A percentile compares a stretch with the other conserved stretches of the same genome.
phyloP scores from a whole-genome alignment of 2,888 invertebrate genomes.

The Trachelus tabidus region DNA sequence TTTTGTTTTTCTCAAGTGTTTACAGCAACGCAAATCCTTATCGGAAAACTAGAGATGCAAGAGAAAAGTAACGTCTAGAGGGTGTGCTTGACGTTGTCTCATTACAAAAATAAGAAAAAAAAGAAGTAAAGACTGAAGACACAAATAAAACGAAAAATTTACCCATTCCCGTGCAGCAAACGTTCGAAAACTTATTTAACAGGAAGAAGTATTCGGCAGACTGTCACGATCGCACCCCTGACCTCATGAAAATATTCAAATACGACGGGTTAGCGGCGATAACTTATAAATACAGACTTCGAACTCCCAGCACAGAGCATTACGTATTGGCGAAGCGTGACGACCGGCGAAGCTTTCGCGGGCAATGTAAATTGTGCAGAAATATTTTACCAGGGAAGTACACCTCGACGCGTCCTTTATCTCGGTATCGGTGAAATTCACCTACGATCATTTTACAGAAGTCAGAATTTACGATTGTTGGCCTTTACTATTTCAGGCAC shows the following conservation, averaged over 20 bases:
- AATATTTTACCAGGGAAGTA: conserved; percentile 43
- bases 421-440: conserved; percentile 47
- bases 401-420: conserved; percentile 33
- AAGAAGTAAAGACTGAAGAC: background rate
- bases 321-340: conserved; percentile 47
- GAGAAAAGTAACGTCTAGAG: background rate
- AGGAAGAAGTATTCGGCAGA: background rate
- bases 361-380: conserved; percentile 53
- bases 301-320: conserved; percentile 28
- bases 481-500: conserved; percentile 52
- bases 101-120: background rate
- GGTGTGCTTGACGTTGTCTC: background rate
- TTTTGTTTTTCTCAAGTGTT: background rate
- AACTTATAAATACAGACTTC: background rate
- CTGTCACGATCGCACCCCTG: background rate
- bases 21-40: background rate
- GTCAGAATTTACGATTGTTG: conserved; percentile 50
- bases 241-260: background rate
- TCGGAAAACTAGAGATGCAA: background rate
- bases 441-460: background rate
- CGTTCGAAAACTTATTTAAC: background rate
- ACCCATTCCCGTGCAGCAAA: background rate
- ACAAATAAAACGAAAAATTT: background rate
- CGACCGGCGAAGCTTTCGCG: conserved; percentile 36
- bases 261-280: background rate